Evolutionary conservation across 2,113 vertebrate genomes (phyloP).

Genomic region (Odocoileus virginianus): DNA sequence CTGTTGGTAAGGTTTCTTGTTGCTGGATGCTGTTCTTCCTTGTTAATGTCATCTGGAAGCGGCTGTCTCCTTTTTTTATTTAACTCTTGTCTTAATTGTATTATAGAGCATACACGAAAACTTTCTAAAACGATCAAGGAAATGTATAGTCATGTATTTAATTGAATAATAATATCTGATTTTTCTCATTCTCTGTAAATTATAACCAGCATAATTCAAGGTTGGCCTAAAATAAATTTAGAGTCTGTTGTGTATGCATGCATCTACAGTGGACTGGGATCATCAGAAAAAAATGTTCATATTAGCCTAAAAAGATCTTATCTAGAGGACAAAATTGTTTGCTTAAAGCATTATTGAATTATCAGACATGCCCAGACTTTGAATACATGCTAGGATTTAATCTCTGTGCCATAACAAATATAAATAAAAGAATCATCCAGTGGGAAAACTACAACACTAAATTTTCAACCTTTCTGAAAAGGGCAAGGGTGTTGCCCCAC

Average conservation of each 20-base stretch:
- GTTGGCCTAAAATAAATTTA: background rate
- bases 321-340: background rate
- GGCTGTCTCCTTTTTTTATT: background rate
- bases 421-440: background rate
- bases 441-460: background rate
- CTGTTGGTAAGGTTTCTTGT: slow-evolving; percentile 86
- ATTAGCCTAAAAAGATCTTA: background rate
- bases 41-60: background rate
- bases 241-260: background rate
- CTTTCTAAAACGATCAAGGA: background rate
- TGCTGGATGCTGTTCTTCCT: background rate
- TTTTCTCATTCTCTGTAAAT: background rate
- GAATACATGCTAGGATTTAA: background rate
- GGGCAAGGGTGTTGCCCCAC: background rate
- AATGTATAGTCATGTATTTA: background rate
- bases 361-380: background rate
- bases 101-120: background rate
- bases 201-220: background rate
- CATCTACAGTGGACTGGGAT: background rate
- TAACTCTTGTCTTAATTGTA: background rate
- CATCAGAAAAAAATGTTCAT: background rate
- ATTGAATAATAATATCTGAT: background rate
- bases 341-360: background rate
- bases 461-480: background rate
- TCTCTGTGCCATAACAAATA: background rate